These are phyloP conservation scores for Drosophila nigrodunni DNA, from an alignment of 1,140 invertebrate species.

Conservation along the genomic window DNA sequence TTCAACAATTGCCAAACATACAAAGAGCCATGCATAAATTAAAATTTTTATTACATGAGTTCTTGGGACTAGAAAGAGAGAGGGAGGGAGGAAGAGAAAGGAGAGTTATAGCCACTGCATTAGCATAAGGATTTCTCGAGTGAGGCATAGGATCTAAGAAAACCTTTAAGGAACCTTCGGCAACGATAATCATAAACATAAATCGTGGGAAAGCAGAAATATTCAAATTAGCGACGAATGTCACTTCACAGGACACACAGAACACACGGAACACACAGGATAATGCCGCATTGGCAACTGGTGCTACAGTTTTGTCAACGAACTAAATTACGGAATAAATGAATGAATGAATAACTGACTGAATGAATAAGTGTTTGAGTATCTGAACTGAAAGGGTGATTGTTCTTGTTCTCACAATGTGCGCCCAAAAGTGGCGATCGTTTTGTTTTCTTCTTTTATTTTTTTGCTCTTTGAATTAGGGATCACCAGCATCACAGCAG, in stretches of 20 bases:
- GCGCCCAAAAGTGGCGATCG: constrained; percentile 66
- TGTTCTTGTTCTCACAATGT: constrained; percentile 73
- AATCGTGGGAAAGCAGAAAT: constrained; percentile 74
- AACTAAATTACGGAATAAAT: constrained; percentile 45
- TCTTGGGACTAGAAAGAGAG: neutral
- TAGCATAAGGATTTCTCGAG: constrained; percentile 72
- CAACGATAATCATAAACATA: constrained; percentile 70
- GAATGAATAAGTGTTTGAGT: constrained; percentile 46
- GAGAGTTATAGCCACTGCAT: constrained; percentile 72
- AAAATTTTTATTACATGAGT: constrained; percentile 25
- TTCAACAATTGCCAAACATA: constrained; percentile 72
- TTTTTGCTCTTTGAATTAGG: constrained; percentile 17
- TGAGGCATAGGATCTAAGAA: constrained; percentile 31
- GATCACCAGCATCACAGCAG: constrained; percentile 35
- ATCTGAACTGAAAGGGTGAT: constrained; percentile 52
- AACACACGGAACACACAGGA: constrained; percentile 38
- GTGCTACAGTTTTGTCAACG: constrained; percentile 77
- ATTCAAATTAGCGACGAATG: constrained; percentile 76
- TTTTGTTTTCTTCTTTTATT: constrained; percentile 36
- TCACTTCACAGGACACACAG: constrained; percentile 66
- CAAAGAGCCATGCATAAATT: constrained; percentile 62
- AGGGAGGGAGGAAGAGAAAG: constrained; percentile 46
- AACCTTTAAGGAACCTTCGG: neutral
- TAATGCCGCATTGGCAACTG: constrained; percentile 68
- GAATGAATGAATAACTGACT: constrained; percentile 51